Evolutionary conservation across 2,888 invertebrate species (phyloP).

Genomic region (Drosophila atripex): DNA sequence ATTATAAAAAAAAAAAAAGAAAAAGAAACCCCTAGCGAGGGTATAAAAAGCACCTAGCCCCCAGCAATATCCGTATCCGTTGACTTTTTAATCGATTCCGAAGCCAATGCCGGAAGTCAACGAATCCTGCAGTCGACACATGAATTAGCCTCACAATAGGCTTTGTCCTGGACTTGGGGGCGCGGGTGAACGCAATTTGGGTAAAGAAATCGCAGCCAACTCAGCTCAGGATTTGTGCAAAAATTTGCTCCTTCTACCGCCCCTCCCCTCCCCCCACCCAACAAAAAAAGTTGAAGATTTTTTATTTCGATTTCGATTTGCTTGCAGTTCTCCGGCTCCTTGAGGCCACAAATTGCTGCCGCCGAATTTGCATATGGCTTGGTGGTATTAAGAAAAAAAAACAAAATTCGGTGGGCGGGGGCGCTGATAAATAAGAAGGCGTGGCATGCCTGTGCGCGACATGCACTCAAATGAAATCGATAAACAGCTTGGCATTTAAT

Average conservation of each 20-base stretch:
- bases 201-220: constrained; percentile 6
- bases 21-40: neutral
- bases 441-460: constrained; percentile 55
- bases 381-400: neutral
- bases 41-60: constrained; percentile 3
- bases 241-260: constrained; percentile 17
- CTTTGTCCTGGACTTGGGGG: neutral
- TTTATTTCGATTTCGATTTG: constrained; percentile 68
- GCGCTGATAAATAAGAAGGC: constrained; percentile 1
- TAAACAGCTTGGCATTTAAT: constrained; percentile 56
- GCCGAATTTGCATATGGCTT: constrained; percentile 58
- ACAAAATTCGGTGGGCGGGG: neutral
- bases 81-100: constrained; percentile 76
- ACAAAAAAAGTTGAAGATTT: constrained; percentile 78
- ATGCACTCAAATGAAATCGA: constrained; percentile 58
- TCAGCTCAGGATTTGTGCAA: constrained; percentile 18
- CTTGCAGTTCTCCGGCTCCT: constrained; percentile 28
- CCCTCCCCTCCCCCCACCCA: too few relatives aligned
- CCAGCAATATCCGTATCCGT: constrained; percentile 36
- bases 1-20: neutral
- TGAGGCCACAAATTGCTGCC: constrained; percentile 45
- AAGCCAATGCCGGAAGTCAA: constrained; percentile 40
- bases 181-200: neutral
- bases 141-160: constrained; percentile 76
- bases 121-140: constrained; percentile 72